Conservation (phyloP, 2,888 invertebrate genomes). For the Lucinisca nassula region DNA sequence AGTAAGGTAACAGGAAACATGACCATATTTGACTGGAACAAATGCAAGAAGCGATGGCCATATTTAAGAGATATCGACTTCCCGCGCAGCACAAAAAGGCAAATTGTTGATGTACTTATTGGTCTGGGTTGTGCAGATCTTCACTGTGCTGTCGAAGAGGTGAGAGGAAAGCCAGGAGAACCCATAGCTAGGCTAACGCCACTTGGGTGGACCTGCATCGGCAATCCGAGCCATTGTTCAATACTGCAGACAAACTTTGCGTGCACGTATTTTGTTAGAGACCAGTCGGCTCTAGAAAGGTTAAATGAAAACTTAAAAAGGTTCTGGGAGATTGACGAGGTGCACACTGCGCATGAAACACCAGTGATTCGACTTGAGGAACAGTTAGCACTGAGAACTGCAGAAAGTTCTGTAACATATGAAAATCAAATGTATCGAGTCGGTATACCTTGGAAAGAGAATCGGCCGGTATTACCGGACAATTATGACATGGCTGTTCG, state of each 20-base stretch:
- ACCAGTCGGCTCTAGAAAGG: not conserved
- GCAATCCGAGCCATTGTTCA: not conserved
- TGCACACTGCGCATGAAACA: not conserved
- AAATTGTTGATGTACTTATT: not conserved
- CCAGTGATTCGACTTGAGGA: not conserved
- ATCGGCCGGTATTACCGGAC: not conserved
- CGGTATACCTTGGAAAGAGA: conserved; percentile 34
- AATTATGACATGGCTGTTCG: conserved; percentile 23
- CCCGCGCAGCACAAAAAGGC: not conserved
- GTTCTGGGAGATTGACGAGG: conserved; percentile 16
- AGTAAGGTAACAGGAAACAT: not conserved
- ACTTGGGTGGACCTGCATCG: not conserved
- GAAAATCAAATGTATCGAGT: conserved; percentile 29
- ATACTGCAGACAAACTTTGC: conserved; percentile 8
- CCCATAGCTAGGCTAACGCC: not conserved
- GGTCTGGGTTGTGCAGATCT: conserved; percentile 24
- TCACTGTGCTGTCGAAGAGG: conserved; percentile 4
- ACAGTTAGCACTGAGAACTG: not conserved
- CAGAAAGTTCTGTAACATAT: not conserved
- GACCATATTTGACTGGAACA: not conserved
- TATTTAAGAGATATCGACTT: not conserved
- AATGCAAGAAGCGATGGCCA: not conserved
- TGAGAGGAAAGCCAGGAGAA: not conserved
- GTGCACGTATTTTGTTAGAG: not conserved
- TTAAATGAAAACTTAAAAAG: not conserved